A percentile compares a stretch with the other conserved stretches of the same genome.
These are phyloP conservation scores for Fabriciana adippe DNA, from an alignment of 2,888 invertebrate species.

Conservation along the genomic window DNA sequence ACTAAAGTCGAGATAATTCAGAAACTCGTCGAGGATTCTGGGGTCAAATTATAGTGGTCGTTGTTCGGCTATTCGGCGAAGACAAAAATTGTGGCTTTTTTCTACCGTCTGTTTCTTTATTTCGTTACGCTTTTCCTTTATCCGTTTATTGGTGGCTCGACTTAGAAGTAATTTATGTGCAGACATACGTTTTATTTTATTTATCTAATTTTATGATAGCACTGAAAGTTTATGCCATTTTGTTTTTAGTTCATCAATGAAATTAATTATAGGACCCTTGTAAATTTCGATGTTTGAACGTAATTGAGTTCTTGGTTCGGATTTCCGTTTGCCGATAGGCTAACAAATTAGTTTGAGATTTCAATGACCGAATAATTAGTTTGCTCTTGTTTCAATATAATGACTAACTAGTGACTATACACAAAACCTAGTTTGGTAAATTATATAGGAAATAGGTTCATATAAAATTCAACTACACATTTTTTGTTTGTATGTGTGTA, in stretches of 20 bases:
- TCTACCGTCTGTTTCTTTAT: conserved; percentile 67
- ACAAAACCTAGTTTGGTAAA: too few species aligned
- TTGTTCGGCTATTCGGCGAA: conserved; percentile 56
- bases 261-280: conserved; percentile 19
- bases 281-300: conserved; percentile 5
- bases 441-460: too few species aligned
- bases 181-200: conserved; percentile 31
- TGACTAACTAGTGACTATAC: too few species aligned
- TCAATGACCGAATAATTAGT: conserved; percentile 5
- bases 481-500: too few species aligned
- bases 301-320: conserved; percentile 9
- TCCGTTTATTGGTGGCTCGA: conserved; percentile 69
- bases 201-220: conserved; percentile 37
- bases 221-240: conserved; percentile 22
- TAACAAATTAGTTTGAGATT: conserved; percentile 18
- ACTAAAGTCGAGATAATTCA: conserved; percentile 44
- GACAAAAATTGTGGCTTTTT: conserved; percentile 67
- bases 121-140: conserved; percentile 60
- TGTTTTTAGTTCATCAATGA: conserved; percentile 6
- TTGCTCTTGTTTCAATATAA: too few species aligned
- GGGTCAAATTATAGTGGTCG: conserved; percentile 55
- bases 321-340: conserved; percentile 7
- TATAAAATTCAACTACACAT: too few species aligned
- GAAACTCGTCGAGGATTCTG: conserved; percentile 33
- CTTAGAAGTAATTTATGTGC: conserved; percentile 69